Conservation (phyloP, 2,797 vertebrate genomes). For the Mormyrus hasselquistii region DNA sequence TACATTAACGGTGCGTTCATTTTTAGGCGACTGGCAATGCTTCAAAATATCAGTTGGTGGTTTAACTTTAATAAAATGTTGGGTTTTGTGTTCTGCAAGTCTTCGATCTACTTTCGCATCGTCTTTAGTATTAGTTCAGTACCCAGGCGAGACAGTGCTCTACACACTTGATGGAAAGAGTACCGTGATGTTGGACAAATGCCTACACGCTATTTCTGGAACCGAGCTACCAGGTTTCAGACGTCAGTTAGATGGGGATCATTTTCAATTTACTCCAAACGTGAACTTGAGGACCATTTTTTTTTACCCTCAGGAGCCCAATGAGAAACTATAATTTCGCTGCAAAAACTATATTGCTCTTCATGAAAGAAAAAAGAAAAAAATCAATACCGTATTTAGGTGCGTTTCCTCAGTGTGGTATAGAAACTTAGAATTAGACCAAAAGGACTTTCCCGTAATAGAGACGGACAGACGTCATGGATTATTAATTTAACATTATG, state of each 20-base stretch:
- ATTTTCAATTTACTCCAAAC: constrained; percentile 9
- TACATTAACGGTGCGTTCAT: background rate
- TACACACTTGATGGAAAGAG: background rate
- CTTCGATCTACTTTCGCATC: background rate
- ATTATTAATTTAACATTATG: background rate
- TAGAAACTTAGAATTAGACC: constrained; percentile 1
- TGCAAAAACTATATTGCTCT: background rate
- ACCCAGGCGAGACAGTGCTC: background rate
- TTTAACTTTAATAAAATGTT: background rate
- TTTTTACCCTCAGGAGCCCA: background rate
- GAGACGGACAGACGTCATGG: background rate
- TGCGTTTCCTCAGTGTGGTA: background rate
- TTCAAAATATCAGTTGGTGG: background rate
- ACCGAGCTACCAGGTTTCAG: constrained; percentile 35
- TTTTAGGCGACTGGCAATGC: background rate
- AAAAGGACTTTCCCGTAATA: background rate
- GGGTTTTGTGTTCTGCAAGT: background rate
- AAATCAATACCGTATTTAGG: background rate
- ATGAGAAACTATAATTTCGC: background rate
- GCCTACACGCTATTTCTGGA: constrained; percentile 66
- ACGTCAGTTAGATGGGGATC: constrained; percentile 19
- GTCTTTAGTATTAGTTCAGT: background rate
- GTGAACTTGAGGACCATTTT: background rate
- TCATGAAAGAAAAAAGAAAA: background rate
- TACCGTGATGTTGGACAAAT: constrained; percentile 49